phyloP scores from a whole-genome alignment of 2,113 vertebrate species.

The Aegypius monachus region DNA sequence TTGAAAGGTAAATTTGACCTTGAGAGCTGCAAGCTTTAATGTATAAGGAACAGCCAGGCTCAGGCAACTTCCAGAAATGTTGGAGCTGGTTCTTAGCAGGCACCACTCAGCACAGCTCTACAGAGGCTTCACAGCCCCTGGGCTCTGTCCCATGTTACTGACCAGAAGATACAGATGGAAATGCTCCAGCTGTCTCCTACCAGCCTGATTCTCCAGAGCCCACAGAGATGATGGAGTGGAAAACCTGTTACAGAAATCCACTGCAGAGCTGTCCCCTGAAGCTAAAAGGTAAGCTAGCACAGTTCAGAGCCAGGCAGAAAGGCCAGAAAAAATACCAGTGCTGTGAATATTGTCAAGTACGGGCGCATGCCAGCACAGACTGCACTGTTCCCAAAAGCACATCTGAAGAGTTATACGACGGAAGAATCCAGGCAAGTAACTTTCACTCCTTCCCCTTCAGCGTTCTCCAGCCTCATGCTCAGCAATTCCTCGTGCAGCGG shows the following conservation, averaged over 20 bases:
- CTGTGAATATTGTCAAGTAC: neutral
- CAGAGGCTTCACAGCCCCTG: neutral
- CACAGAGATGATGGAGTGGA: neutral
- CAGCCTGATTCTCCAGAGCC: neutral
- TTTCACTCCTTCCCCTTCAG: neutral
- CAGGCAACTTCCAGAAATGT: neutral
- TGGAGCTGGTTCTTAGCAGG: neutral
- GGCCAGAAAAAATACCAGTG: neutral
- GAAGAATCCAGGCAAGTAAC: neutral
- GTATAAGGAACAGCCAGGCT: neutral
- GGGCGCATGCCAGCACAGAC: neutral
- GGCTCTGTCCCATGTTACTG: neutral
- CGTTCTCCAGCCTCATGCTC: neutral
- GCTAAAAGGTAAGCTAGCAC: neutral
- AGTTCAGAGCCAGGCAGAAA: neutral
- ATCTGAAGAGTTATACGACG: neutral
- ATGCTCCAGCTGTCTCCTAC: neutral
- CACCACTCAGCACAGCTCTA: neutral
- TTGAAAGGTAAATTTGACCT: neutral
- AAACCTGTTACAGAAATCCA: neutral
- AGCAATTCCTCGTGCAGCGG: neutral
- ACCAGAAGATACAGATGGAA: neutral
- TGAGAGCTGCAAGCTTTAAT: neutral
- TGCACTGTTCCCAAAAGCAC: neutral
- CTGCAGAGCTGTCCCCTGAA: neutral